Conservation (phyloP, 1,140 invertebrate species). For the Hycleus cichorii region DNA sequence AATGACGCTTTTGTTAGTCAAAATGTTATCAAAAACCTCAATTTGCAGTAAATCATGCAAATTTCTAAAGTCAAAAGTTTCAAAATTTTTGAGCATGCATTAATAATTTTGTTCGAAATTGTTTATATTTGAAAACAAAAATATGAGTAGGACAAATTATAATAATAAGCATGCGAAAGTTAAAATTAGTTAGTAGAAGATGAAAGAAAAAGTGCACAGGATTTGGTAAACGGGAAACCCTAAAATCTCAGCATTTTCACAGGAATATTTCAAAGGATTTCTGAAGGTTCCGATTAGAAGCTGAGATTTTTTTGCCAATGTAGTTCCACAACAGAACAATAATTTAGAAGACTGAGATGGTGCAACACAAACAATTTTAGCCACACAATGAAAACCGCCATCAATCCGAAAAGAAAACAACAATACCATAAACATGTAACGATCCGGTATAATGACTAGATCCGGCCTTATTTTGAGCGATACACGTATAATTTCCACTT, state of each 20-base stretch:
- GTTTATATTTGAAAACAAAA: slow-evolving; percentile 15
- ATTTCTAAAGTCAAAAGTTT: slow-evolving; percentile 8
- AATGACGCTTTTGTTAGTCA: slow-evolving; percentile 19
- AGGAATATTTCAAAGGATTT: neutral
- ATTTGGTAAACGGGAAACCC: slow-evolving; percentile 28
- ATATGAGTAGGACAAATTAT: slow-evolving; percentile 24
- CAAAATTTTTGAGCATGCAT: slow-evolving; percentile 7
- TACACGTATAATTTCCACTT: slow-evolving; percentile 53
- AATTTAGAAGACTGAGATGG: slow-evolving; percentile 1
- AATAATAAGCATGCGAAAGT: slow-evolving; percentile 27
- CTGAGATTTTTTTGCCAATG: slow-evolving; percentile 8
- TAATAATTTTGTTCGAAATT: slow-evolving; percentile 8
- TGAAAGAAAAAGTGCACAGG: slow-evolving; percentile 14
- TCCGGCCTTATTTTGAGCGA: slow-evolving; percentile 39
- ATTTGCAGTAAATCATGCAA: slow-evolving; percentile 9
- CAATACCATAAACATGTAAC: slow-evolving; percentile 51
- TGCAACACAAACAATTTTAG: slow-evolving; percentile 9
- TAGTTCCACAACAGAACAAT: neutral
- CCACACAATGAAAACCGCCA: slow-evolving; percentile 11
- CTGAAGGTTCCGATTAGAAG: slow-evolving; percentile 11
- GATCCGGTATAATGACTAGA: slow-evolving; percentile 54
- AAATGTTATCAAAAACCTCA: neutral
- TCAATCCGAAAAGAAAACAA: neutral
- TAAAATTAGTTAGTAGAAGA: slow-evolving; percentile 2
- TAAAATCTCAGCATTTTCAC: slow-evolving; percentile 23